Percentiles rank a stretch among this genome's conserved stretches.
Evolutionary conservation across 2,797 vertebrate species (phyloP).

Genomic region (Rhodeus uyekii): DNA sequence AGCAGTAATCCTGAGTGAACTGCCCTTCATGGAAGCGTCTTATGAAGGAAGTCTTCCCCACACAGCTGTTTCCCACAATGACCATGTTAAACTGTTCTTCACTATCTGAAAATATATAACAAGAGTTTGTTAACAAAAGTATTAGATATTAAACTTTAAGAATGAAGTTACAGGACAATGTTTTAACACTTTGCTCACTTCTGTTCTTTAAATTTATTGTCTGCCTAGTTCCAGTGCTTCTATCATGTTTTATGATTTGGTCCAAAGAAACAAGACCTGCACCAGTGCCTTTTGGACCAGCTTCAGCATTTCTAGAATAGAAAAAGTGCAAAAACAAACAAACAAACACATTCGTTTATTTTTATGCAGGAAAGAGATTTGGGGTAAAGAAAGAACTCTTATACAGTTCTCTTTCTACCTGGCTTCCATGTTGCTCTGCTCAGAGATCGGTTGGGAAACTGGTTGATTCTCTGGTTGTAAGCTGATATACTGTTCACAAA

Average conservation of each 20-base stretch:
- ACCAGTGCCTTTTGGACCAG: not conserved
- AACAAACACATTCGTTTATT: not conserved
- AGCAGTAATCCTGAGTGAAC: slow-evolving; percentile 70
- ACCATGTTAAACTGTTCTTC: slow-evolving; percentile 80
- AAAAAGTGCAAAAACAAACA: not conserved
- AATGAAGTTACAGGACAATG: not conserved
- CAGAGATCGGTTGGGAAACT: slow-evolving; percentile 2
- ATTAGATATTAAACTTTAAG: not conserved
- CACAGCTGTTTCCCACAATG: slow-evolving; percentile 86
- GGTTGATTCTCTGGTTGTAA: slow-evolving; percentile 14
- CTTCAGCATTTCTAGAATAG: slow-evolving; percentile 15
- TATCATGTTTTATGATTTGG: slow-evolving; percentile 21
- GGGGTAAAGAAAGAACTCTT: not conserved
- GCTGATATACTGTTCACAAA: slow-evolving; percentile 9
- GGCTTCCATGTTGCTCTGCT: not conserved
- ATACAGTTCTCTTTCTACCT: slow-evolving; percentile 23
- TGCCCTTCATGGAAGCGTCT: slow-evolving; percentile 76
- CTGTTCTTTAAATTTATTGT: slow-evolving; percentile 35
- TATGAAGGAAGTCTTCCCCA: slow-evolving; percentile 94
- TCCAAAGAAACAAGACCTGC: slow-evolving; percentile 37
- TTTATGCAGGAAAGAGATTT: not conserved
- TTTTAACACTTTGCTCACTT: slow-evolving; percentile 34
- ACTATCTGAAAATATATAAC: slow-evolving; percentile 49
- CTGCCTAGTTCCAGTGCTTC: slow-evolving; percentile 14
- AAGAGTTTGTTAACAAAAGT: not conserved